A percentile compares a stretch with the other conserved stretches of the same genome.
phyloP scores from a whole-genome alignment of 2,113 vertebrate genomes.

The Tyto alba region DNA sequence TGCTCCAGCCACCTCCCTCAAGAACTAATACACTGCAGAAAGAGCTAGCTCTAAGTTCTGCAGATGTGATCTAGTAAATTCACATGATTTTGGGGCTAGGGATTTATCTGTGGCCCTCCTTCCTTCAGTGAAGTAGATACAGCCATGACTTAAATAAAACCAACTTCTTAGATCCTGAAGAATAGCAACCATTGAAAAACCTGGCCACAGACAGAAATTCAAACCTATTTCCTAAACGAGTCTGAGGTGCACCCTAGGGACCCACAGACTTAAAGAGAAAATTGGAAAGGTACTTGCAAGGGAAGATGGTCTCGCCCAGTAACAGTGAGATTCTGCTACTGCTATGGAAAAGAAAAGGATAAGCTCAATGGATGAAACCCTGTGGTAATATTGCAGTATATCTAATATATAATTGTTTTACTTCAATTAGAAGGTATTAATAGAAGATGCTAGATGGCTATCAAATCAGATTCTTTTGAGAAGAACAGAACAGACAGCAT shows the following conservation, averaged over 20 bases:
- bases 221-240: not conserved
- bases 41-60: not conserved
- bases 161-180: not conserved
- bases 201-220: not conserved
- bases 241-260: not conserved
- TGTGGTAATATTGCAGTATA: not conserved
- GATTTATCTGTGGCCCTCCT: not conserved
- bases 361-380: not conserved
- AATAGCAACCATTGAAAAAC: not conserved
- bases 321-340: not conserved
- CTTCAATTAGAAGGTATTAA: not conserved
- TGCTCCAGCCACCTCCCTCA: not conserved
- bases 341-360: not conserved
- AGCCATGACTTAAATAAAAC: not conserved
- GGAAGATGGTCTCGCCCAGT: not conserved
- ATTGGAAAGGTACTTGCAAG: not conserved
- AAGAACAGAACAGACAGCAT: not conserved
- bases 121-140: not conserved
- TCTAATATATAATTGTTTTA: not conserved
- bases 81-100: not conserved
- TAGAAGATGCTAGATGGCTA: not conserved
- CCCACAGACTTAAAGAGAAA: not conserved
- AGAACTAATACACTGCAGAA: rapidly evolving
- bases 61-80: not conserved
- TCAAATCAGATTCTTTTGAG: not conserved